Conservation (phyloP, 1,140 invertebrate species). For the Neodiprion fabricii region DNA sequence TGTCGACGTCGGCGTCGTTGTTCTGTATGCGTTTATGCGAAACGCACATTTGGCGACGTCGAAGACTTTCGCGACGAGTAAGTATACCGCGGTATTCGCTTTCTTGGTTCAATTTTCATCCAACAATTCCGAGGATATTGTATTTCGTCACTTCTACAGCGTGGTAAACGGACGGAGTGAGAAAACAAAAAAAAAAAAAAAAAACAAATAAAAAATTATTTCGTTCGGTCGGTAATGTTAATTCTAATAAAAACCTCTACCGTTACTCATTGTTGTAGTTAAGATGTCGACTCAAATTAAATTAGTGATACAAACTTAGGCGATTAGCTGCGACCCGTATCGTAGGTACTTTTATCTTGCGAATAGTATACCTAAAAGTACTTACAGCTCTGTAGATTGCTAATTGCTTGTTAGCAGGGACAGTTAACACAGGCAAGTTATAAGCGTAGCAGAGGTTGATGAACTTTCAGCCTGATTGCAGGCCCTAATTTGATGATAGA, state of each 20-base stretch:
- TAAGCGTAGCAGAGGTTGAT: too few relatives aligned
- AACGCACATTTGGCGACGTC: constrained; percentile 66
- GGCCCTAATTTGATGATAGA: background rate
- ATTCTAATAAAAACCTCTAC: background rate
- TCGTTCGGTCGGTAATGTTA: too few relatives aligned
- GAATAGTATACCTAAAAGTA: too few relatives aligned
- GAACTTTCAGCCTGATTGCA: too few relatives aligned
- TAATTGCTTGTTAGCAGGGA: too few relatives aligned
- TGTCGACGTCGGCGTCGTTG: constrained; percentile 63
- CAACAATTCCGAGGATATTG: background rate
- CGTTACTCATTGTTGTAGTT: background rate
- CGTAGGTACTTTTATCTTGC: too few relatives aligned
- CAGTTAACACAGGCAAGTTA: too few relatives aligned
- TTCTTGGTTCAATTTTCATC: background rate
- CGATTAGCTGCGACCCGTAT: too few relatives aligned
- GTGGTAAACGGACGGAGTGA: background rate
- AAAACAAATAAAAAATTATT: background rate
- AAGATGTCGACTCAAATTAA: constrained; percentile 1
- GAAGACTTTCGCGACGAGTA: constrained; percentile 61
- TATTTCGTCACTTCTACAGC: background rate
- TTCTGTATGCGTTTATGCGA: constrained; percentile 68
- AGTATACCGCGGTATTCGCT: constrained; percentile 35
- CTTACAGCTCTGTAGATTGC: too few relatives aligned
- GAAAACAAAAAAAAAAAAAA: background rate
- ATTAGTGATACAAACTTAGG: background rate